Evolutionary conservation across 1,140 invertebrate species (phyloP), one percentile per base, ranked within the genome.

Genomic region (Drosophila nikananu): DNA sequence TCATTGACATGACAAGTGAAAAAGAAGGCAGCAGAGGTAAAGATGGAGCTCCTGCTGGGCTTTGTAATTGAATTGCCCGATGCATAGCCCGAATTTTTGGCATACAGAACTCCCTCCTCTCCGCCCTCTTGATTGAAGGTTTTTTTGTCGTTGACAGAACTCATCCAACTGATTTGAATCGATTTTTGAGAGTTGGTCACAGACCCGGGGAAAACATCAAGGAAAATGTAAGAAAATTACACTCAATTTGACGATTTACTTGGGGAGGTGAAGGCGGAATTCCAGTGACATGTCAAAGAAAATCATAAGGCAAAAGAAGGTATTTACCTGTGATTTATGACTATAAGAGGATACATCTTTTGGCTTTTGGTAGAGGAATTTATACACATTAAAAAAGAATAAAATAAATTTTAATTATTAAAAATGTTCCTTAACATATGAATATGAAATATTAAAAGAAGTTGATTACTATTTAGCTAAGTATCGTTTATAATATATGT

Each of bases 41-140:
- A 21, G 59, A 65, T 32, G 41, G 54, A 55, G 52, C 61, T 61
- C 84, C 58, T 72, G 81, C 84, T 81, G 80, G 46, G 77, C 78
- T 89, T 66, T 59, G 86, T 87, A 89, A 87, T 87, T 87, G 84
- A 89, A 87, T 89, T 80, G 76, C 63, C 75, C 57, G 52, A 63
- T 75, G 70, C 59, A 65, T 71, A 39, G 72, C 51, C 64, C 71
- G 77, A 42, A 83, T 60, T 76, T 83, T 74, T 42, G 67, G 57
- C 62, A 46, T 73, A 61, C 63, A 49, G 17, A 0, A n/a, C 48
- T n/a, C 48, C 57, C 59, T 41, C 57, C 59, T 41, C 41, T 25
- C 59, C 41, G 55, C 59, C 37, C 41, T 39, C 66, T 74, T 86
- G 82, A 81, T 68, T 68, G 44, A 76, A 39, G 76, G 61, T 46